Conservation (phyloP, 1,140 invertebrate genomes). For the Drosophila pachea region DNA sequence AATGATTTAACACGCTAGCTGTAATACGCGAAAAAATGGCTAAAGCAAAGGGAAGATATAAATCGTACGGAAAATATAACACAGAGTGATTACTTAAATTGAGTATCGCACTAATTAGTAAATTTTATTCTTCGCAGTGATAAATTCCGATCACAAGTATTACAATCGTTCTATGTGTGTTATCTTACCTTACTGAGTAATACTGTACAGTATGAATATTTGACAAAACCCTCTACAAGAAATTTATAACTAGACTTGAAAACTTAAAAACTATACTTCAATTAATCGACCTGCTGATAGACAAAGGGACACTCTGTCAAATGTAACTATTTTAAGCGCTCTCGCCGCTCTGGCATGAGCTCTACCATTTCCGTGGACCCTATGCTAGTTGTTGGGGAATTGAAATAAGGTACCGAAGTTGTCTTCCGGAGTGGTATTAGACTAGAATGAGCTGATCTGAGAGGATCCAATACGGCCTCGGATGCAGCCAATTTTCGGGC, state of each 20-base stretch:
- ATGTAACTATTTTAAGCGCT: neutral
- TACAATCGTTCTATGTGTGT: neutral
- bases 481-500: conserved; percentile 2
- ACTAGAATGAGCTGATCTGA: neutral
- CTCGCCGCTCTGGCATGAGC: neutral
- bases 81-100: no score
- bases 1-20: neutral
- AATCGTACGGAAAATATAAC: no score
- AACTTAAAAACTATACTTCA: neutral
- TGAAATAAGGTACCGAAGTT: conserved; percentile 3
- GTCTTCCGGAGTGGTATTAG: conserved; percentile 6
- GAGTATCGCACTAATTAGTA: no score
- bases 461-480: neutral
- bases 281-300: neutral
- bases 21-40: no score
- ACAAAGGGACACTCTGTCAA: no score
- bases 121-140: no score
- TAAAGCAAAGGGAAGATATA: no score
- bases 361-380: neutral
- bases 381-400: neutral
- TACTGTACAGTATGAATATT: neutral
- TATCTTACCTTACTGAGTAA: neutral
- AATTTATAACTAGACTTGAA: neutral
- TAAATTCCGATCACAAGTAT: no score
- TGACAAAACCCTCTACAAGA: conserved; percentile 2